Evolutionary conservation across 2,797 vertebrate genomes (phyloP).

Genomic region (Phrynocephalus vlangalii): DNA sequence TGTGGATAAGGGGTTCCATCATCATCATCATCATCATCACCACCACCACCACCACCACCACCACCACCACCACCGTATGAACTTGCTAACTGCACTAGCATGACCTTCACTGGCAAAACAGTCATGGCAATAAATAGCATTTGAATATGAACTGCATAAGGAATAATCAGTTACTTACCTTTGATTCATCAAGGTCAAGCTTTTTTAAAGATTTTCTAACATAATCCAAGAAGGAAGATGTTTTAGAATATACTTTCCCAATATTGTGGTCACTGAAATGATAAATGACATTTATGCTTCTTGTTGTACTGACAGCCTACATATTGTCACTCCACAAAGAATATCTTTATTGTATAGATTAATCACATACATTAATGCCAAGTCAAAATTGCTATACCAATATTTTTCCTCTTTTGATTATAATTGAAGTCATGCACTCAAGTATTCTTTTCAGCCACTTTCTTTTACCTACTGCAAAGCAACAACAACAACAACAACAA

Average conservation of each 20-base stretch:
- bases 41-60: too few species aligned
- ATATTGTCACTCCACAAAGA: not conserved
- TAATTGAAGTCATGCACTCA: not conserved
- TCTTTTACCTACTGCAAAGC: not conserved
- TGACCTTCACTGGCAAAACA: constrained; percentile 6
- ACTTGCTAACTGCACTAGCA: constrained; percentile 16
- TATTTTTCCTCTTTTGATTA: not conserved
- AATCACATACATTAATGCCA: constrained; percentile 13
- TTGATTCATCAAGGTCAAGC: constrained; percentile 90
- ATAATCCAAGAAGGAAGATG: constrained; percentile 92
- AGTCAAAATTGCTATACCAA: not conserved
- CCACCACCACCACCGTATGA: not conserved
- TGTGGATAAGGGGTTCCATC: too few species aligned
- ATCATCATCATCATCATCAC: too few species aligned
- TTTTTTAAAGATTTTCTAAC: constrained; percentile 88
- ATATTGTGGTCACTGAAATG: constrained; percentile 85
- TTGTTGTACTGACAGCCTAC: not conserved
- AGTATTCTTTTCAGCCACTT: not conserved
- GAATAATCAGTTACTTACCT: constrained; percentile 79
- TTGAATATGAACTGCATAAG: not conserved
- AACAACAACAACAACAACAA: too few species aligned
- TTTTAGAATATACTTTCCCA: constrained; percentile 93
- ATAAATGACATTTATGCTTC: constrained; percentile 54
- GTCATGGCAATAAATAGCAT: not conserved
- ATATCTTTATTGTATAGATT: constrained; percentile 37